Percentiles rank a stretch among this genome's conserved stretches.
phyloP scores from a whole-genome alignment of 2,888 invertebrate genomes.

The Coecobrya sp. region DNA sequence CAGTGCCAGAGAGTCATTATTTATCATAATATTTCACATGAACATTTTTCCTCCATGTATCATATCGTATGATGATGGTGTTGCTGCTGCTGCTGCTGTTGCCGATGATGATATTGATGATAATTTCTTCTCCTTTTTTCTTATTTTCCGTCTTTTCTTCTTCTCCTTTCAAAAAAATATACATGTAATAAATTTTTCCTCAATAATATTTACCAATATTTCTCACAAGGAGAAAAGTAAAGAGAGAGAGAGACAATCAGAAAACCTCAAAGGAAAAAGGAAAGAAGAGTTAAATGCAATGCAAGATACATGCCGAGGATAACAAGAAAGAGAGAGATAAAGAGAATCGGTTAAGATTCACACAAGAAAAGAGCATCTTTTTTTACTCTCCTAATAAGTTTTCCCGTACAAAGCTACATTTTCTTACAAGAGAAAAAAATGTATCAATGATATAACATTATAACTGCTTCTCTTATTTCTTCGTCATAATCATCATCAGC shows the following conservation, averaged over 20 bases:
- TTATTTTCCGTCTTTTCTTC: neutral
- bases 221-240: neutral
- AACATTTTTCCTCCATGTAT: neutral
- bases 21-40: too few relatives aligned
- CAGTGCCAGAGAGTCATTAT: neutral
- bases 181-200: neutral
- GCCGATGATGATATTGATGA: neutral
- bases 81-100: neutral
- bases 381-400: neutral
- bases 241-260: neutral
- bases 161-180: conserved; percentile 10
- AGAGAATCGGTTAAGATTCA: neutral
- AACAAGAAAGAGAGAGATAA: neutral
- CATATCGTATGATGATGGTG: neutral
- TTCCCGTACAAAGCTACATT: neutral
- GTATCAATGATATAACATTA: conserved; percentile 62
- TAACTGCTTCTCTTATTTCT: conserved; percentile 47
- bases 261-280: neutral
- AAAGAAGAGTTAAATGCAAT: neutral
- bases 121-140: neutral
- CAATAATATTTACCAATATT: neutral
- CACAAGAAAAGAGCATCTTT: neutral
- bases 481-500: conserved; percentile 2
- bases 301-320: neutral
- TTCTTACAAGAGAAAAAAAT: conserved; percentile 1